Evolutionary conservation across 1,140 invertebrate genomes (phyloP).

Genomic region (Pentalonia nigronervosa): DNA sequence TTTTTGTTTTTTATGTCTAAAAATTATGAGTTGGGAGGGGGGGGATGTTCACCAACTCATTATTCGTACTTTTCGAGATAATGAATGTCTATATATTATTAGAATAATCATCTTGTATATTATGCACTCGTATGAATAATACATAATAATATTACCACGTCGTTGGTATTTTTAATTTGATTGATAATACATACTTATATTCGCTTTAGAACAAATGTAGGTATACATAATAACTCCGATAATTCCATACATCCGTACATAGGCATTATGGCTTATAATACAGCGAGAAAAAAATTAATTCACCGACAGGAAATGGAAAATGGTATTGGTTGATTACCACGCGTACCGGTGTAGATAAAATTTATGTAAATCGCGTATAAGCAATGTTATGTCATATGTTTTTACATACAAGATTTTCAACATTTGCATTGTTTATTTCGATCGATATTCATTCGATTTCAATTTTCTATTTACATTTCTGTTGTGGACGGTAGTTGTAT

Average conservation of each 20-base stretch:
- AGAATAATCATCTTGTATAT: neutral
- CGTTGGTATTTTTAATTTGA: neutral
- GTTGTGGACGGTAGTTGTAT: neutral
- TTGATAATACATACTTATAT: neutral
- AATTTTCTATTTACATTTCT: neutral
- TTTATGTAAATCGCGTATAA: neutral
- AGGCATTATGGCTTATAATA: neutral
- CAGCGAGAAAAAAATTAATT: neutral
- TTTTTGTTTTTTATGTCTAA: neutral
- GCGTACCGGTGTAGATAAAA: neutral
- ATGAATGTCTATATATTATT: neutral
- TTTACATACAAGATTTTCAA: neutral
- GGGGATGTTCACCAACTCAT: too few species aligned
- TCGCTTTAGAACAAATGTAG: neutral
- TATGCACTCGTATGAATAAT: neutral
- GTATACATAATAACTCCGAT: neutral
- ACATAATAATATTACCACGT: neutral
- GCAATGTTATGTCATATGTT: neutral
- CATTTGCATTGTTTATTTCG: slow-evolving; percentile 14
- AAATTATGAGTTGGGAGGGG: neutral
- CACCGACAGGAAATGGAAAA: neutral
- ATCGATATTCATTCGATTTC: neutral
- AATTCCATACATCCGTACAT: neutral
- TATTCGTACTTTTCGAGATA: neutral
- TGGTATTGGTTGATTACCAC: neutral